Conservation (phyloP, 1,140 invertebrate genomes). For the Tetraneura akinire region DNA sequence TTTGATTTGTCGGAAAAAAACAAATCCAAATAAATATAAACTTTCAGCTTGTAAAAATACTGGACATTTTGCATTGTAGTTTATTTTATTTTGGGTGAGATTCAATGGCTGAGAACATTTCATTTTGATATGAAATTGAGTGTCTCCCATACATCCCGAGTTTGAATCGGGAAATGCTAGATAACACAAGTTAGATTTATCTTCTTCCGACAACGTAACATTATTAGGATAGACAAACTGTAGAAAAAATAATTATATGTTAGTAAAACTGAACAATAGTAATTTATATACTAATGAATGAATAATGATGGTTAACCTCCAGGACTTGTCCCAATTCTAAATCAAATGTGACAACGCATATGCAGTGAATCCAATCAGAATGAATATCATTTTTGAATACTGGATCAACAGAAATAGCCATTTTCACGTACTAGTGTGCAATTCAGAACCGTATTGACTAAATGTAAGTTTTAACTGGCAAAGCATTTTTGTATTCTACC, state of each 20-base stretch:
- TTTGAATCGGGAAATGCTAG: constrained; percentile 98
- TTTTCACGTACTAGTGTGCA: neutral
- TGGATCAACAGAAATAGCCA: neutral
- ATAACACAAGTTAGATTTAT: constrained; percentile 97
- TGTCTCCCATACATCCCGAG: constrained; percentile 97
- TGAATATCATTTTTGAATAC: constrained; percentile 60
- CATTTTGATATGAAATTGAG: constrained; percentile 91
- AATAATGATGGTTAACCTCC: constrained; percentile 66
- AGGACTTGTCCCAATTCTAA: constrained; percentile 95
- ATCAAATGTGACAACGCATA: constrained; percentile 98
- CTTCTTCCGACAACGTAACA: constrained; percentile 83
- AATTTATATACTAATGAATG: too few relatives aligned
- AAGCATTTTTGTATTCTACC: too few relatives aligned
- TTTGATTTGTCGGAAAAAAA: constrained; percentile 97
- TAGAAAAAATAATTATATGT: constrained; percentile 55
- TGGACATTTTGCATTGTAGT: constrained; percentile 75
- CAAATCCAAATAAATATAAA: constrained; percentile 91
- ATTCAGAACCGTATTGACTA: too few relatives aligned
- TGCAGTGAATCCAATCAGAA: constrained; percentile 92
- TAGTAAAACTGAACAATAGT: too few relatives aligned
- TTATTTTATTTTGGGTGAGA: constrained; percentile 40
- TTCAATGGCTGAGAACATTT: constrained; percentile 57
- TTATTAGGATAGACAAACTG: constrained; percentile 84
- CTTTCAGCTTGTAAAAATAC: constrained; percentile 74
- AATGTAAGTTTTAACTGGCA: too few relatives aligned